Conservation (phyloP, 2,888 invertebrate species). For the Galeruca laticollis region DNA sequence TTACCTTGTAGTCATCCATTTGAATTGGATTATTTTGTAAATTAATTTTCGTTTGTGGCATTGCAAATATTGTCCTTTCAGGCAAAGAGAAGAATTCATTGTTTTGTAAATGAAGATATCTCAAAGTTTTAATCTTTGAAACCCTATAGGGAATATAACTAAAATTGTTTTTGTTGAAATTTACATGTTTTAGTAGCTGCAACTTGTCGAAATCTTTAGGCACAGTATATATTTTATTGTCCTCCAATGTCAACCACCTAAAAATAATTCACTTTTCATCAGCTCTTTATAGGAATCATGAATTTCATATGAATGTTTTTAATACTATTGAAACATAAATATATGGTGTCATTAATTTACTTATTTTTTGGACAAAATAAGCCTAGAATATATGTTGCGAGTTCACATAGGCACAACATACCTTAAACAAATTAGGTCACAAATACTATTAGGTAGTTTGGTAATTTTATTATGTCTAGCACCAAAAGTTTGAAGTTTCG, state of each 20-base stretch:
- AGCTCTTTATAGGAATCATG: background rate
- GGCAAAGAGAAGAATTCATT: slow-evolving; percentile 59
- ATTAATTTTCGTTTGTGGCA: slow-evolving; percentile 61
- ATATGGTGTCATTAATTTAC: too few relatives aligned
- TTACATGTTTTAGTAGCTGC: slow-evolving; percentile 73
- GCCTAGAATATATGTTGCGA: background rate
- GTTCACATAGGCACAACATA: slow-evolving; percentile 51
- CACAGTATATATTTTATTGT: slow-evolving; percentile 70
- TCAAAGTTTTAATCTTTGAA: slow-evolving; percentile 57
- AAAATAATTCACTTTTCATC: slow-evolving; percentile 44
- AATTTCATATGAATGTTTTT: background rate
- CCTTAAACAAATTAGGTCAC: slow-evolving; percentile 71
- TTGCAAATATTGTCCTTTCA: slow-evolving; percentile 53
- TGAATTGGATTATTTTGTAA: slow-evolving; percentile 59
- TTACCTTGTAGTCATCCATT: slow-evolving; percentile 52
- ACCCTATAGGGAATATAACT: slow-evolving; percentile 68
- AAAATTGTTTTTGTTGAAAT: slow-evolving; percentile 72
- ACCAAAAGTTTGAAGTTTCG: slow-evolving; percentile 75
- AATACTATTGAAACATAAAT: too few relatives aligned
- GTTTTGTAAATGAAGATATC: slow-evolving; percentile 59
- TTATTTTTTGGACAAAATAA: background rate
- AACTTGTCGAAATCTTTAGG: slow-evolving; percentile 70
- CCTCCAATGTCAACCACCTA: slow-evolving; percentile 77
- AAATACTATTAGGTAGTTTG: slow-evolving; percentile 72
- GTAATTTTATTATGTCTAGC: slow-evolving; percentile 74